Conservation (phyloP, 1,140 invertebrate genomes). For the Calliopsis andreniformis region DNA sequence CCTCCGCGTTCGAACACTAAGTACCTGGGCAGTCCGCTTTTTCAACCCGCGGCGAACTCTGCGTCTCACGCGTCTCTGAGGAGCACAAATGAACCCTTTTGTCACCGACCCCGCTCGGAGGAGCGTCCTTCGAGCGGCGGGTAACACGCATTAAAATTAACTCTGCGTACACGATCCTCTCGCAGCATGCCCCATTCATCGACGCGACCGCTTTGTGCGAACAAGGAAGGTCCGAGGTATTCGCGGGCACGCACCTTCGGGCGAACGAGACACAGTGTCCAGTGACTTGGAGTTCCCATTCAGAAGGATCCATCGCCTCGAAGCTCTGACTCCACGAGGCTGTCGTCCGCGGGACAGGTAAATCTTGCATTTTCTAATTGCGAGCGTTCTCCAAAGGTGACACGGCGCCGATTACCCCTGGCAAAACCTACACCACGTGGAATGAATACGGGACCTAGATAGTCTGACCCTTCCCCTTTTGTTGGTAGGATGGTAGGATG, state of each 20-base stretch:
- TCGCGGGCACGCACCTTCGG: conserved; percentile 17
- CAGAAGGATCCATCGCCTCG: conserved; percentile 36
- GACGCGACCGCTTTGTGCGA: conserved; percentile 23
- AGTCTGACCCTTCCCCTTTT: too few species aligned
- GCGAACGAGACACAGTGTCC: conserved; percentile 29
- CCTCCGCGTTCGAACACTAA: background rate
- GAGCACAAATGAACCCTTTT: conserved; percentile 46
- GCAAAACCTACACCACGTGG: background rate
- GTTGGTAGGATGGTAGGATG: accelerated
- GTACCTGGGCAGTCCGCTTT: background rate
- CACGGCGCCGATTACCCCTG: background rate
- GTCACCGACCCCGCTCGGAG: conserved; percentile 33
- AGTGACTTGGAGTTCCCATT: conserved; percentile 23
- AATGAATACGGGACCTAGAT: too few species aligned
- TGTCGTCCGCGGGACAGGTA: conserved; percentile 31
- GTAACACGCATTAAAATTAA: conserved; percentile 62
- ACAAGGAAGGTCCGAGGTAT: conserved; percentile 3
- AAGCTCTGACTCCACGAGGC: background rate
- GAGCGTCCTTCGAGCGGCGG: conserved; percentile 38
- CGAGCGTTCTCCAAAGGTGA: conserved; percentile 55
- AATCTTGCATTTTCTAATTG: conserved; percentile 41
- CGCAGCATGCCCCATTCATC: conserved; percentile 51
- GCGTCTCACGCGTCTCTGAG: background rate
- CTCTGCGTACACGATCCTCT: conserved; percentile 55
- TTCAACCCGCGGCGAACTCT: background rate